phyloP scores from a whole-genome alignment of 2,888 invertebrate species.

The Drosophila limbata region DNA sequence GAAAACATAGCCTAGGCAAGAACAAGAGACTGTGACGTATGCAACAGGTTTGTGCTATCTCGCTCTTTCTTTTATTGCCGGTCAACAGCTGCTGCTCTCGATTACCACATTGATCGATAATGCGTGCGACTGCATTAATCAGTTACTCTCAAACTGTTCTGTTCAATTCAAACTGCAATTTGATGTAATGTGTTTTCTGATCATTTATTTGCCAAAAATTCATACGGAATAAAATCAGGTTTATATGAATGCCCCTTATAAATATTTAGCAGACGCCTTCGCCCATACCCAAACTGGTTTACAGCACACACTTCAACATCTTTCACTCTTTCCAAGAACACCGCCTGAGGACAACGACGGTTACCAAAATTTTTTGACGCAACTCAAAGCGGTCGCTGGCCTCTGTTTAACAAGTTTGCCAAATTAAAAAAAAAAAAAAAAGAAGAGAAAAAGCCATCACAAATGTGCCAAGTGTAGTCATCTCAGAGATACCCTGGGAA shows the following conservation, averaged over 20 bases:
- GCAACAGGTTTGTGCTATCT: conserved; percentile 55
- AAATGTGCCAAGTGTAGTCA: not conserved
- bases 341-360: conserved; percentile 55
- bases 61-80: conserved; percentile 19
- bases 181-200: conserved; percentile 33
- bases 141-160: conserved; percentile 52
- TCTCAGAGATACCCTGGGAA: conserved; percentile 20
- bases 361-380: conserved; percentile 69
- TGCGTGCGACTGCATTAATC: conserved; percentile 18
- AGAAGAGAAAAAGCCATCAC: conserved; percentile 23
- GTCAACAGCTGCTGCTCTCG: conserved; percentile 34
- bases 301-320: conserved; percentile 54
- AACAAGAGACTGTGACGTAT: conserved; percentile 45
- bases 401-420: conserved; percentile 78
- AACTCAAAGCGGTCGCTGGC: conserved; percentile 76
- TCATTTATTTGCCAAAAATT: conserved; percentile 22
- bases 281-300: conserved; percentile 66
- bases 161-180: conserved; percentile 51
- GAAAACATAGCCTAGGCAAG: conserved; percentile 57
- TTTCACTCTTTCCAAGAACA: conserved; percentile 79
- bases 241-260: conserved; percentile 57
- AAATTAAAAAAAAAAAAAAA: conserved; percentile 46
- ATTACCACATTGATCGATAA: conserved; percentile 51
- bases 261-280: conserved; percentile 67
- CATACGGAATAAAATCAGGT: conserved; percentile 55